phyloP scores from a whole-genome alignment of 64 coral and sea anemone species.

The Stichodactyla helianthus region DNA sequence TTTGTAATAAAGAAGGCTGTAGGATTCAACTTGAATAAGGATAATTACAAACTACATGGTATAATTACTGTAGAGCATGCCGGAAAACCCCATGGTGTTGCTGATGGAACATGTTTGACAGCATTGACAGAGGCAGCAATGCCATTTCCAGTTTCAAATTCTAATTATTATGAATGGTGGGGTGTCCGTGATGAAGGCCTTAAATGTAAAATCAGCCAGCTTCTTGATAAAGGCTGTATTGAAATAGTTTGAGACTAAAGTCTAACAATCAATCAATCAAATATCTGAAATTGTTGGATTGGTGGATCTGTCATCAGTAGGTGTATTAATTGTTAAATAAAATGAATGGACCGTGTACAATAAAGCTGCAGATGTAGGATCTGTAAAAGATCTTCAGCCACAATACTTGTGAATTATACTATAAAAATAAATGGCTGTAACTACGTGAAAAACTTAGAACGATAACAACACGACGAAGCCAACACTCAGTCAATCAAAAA shows the following conservation, averaged over 20 bases:
- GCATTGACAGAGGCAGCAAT: constrained; percentile 38
- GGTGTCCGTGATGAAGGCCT: constrained; percentile 6
- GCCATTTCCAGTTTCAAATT: not conserved
- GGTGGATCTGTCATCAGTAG: too few relatives aligned
- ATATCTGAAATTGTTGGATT: too few relatives aligned
- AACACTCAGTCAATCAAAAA: too few relatives aligned
- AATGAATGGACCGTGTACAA: too few relatives aligned
- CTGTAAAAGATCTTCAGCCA: too few relatives aligned
- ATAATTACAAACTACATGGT: constrained; percentile 57
- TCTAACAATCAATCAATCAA: too few relatives aligned
- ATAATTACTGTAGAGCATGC: constrained; percentile 71
- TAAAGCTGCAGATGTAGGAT: too few relatives aligned
- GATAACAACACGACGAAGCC: too few relatives aligned
- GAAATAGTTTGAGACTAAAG: not conserved
- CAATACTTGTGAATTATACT: too few relatives aligned
- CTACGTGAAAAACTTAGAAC: too few relatives aligned
- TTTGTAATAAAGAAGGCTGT: not conserved
- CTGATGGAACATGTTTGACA: constrained; percentile 69
- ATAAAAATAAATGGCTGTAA: too few relatives aligned
- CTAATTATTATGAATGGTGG: constrained; percentile 3
- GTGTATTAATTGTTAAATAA: too few relatives aligned
- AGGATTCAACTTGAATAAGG: not conserved
- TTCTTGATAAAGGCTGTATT: constrained; percentile 31
- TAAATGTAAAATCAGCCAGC: constrained; percentile 16
- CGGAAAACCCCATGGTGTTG: constrained; percentile 55